Conservation (phyloP, 2,797 vertebrate genomes). For the Margarornis squamiger region DNA sequence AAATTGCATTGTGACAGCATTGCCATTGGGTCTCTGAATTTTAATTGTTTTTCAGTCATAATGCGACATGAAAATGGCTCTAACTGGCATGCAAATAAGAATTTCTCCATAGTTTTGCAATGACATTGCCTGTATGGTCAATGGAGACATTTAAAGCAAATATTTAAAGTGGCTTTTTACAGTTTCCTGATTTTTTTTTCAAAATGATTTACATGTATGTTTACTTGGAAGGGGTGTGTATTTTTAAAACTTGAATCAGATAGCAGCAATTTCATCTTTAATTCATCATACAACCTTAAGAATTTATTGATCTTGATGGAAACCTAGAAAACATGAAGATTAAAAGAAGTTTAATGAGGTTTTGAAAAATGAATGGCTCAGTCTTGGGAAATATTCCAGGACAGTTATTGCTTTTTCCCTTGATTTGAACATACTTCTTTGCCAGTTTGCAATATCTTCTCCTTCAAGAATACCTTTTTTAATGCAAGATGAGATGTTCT, state of each 20-base stretch:
- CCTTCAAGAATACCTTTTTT: neutral
- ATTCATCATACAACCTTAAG: neutral
- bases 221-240: fast-evolving
- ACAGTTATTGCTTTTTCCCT: neutral
- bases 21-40: slow-evolving; percentile 37
- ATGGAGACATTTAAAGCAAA: neutral
- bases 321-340: neutral
- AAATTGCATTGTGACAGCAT: slow-evolving; percentile 47
- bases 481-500: neutral
- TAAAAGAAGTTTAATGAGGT: neutral
- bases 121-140: neutral
- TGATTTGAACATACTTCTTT: neutral
- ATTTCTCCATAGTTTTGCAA: neutral
- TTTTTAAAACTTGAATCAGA: neutral
- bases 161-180: neutral
- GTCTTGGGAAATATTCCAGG: neutral
- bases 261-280: neutral
- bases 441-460: neutral
- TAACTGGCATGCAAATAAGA: neutral
- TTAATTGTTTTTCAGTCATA: slow-evolving; percentile 56
- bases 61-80: neutral
- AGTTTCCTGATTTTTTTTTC: neutral
- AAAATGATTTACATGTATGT: neutral
- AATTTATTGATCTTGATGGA: neutral
- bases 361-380: neutral